Evolutionary conservation across 37 sponge, comb jelly and placozoan genomes (phyloP).

Genomic region (Aphrocallistes beatrix): DNA sequence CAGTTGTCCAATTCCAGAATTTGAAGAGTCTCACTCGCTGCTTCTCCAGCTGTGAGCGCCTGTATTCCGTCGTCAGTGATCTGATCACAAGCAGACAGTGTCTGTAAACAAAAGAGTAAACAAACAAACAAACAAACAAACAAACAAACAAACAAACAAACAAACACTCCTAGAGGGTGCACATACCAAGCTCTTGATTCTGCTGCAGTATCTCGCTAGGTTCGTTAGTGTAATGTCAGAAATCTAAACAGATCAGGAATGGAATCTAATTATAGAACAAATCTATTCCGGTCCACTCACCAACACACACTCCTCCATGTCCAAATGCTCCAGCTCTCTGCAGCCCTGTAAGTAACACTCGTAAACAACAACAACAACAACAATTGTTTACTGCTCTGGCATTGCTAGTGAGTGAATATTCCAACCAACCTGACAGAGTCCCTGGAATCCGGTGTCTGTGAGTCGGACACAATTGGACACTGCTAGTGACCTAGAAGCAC

Average conservation of each 20-base stretch:
- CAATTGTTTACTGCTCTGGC: not conserved
- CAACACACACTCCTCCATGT: constrained; percentile 60
- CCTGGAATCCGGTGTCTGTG: constrained; percentile 54
- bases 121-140: not conserved
- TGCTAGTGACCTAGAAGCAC: not conserved
- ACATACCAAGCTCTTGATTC: constrained; percentile 68
- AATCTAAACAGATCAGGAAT: constrained; percentile 36
- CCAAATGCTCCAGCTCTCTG: constrained; percentile 37
- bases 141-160: not conserved
- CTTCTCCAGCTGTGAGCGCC: constrained; percentile 41
- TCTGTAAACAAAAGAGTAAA: constrained; percentile 25
- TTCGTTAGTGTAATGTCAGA: constrained; percentile 59
- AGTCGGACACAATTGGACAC: constrained; percentile 24
- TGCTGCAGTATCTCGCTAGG: constrained; percentile 58
- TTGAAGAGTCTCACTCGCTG: constrained; percentile 47
- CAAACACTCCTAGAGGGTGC: not conserved
- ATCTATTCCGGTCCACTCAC: constrained; percentile 23
- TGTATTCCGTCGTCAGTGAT: constrained; percentile 77
- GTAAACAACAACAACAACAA: not conserved
- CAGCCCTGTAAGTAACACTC: constrained; percentile 30
- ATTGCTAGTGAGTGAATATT: not conserved
- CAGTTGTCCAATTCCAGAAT: constrained; percentile 93
- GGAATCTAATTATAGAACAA: not conserved
- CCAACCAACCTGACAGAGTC: constrained; percentile 33
- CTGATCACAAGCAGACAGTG: constrained; percentile 84